phyloP scores from a whole-genome alignment of 2,113 vertebrate species.

The Buteo buteo region DNA sequence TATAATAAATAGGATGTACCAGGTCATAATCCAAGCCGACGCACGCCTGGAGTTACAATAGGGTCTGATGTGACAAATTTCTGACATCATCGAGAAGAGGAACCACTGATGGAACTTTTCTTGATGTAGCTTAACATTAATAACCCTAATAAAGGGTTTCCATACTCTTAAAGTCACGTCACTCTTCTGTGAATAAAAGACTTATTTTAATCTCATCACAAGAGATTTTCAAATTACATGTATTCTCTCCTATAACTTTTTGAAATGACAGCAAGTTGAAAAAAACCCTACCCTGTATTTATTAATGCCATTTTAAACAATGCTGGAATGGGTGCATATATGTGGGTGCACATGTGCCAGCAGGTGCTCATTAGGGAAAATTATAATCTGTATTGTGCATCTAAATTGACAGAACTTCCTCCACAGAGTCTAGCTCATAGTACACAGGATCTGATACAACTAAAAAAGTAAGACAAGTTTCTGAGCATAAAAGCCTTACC shows the following conservation, averaged over 20 bases:
- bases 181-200: background rate
- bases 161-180: background rate
- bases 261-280: slow-evolving; percentile 25
- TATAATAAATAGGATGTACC: background rate
- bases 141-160: slow-evolving; percentile 21
- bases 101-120: background rate
- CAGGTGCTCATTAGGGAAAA: slow-evolving; percentile 47
- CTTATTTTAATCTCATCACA: background rate
- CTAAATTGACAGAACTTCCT: slow-evolving; percentile 39
- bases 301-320: slow-evolving; percentile 21
- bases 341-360: background rate
- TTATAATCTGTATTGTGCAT: slow-evolving; percentile 9
- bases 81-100: background rate
- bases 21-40: background rate
- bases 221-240: slow-evolving; percentile 23
- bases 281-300: background rate
- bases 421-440: background rate
- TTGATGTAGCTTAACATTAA: background rate
- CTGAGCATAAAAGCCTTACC: background rate
- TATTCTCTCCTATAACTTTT: background rate
- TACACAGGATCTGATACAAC: background rate
- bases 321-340: background rate
- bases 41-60: background rate
- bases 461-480: background rate
- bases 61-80: background rate